A percentile compares a stretch with the other conserved stretches of the same genome.
Evolutionary conservation across 2,113 vertebrate genomes (phyloP).

Genomic region (Odontophorus gujanensis): DNA sequence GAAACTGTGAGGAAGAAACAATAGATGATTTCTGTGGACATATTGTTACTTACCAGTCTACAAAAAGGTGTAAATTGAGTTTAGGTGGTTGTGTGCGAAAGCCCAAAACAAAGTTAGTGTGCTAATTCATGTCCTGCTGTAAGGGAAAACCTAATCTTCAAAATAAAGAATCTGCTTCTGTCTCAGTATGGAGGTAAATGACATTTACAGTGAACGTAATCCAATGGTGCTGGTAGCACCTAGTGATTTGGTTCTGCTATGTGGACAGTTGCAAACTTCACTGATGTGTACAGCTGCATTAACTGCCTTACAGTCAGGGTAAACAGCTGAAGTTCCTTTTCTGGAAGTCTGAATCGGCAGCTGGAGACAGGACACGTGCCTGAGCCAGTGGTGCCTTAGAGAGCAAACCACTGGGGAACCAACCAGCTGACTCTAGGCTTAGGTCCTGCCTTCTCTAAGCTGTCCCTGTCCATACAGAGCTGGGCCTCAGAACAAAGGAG

Average conservation of each 20-base stretch:
- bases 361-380: background rate
- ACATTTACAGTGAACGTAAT: background rate
- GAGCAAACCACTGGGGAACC: background rate
- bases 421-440: background rate
- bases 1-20: background rate
- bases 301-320: background rate
- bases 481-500: background rate
- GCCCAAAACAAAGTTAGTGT: background rate
- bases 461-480: background rate
- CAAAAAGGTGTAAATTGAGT: background rate
- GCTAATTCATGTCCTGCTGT: background rate
- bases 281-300: too few species aligned
- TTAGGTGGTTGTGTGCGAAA: background rate
- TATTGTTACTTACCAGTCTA: background rate
- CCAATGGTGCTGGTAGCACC: background rate
- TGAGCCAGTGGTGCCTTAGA: accelerated
- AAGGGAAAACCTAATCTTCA: background rate
- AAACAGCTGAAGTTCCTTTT: background rate
- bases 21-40: background rate
- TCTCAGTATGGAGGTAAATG: background rate
- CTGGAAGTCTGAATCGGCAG: background rate
- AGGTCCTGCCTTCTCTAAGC: accelerated
- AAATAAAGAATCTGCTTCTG: background rate
- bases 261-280: background rate
- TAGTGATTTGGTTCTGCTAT: background rate